Evolutionary conservation across 2,888 invertebrate genomes (phyloP).

Genomic region (Gymnosoma rotundatum): DNA sequence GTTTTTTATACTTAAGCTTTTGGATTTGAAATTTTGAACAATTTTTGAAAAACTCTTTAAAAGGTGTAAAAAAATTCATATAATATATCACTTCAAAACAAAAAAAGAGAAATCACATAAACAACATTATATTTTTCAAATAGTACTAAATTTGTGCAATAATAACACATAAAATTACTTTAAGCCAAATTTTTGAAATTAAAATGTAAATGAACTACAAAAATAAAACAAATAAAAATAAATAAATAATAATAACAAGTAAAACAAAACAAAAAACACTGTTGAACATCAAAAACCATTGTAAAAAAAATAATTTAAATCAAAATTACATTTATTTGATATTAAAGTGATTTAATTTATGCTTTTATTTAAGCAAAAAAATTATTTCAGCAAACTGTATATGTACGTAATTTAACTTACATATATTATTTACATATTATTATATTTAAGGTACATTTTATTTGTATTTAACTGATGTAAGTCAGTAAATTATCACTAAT

Average conservation of each 20-base stretch:
- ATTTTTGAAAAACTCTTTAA: background rate
- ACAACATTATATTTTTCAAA: conserved; percentile 26
- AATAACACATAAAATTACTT: conserved; percentile 33
- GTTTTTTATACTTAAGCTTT: too few relatives aligned
- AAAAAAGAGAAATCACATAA: conserved; percentile 56
- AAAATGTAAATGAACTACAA: conserved; percentile 58
- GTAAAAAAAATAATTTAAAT: background rate
- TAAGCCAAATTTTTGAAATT: background rate
- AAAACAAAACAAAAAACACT: background rate
- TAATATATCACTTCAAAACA: background rate
- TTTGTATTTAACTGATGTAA: too few relatives aligned
- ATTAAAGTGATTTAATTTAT: background rate
- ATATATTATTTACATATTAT: too few relatives aligned
- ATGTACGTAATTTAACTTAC: too few relatives aligned
- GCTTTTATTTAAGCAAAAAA: background rate
- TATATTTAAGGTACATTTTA: too few relatives aligned
- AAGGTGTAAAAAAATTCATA: conserved; percentile 4
- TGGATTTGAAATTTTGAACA: too few relatives aligned
- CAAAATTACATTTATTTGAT: background rate
- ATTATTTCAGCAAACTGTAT: background rate
- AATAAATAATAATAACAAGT: background rate
- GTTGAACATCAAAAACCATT: background rate
- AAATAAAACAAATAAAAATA: background rate
- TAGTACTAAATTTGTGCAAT: conserved; percentile 37
- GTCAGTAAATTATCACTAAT: too few relatives aligned